phyloP scores from a whole-genome alignment of 2,888 invertebrate species.

The Neuroscelio doddi region DNA sequence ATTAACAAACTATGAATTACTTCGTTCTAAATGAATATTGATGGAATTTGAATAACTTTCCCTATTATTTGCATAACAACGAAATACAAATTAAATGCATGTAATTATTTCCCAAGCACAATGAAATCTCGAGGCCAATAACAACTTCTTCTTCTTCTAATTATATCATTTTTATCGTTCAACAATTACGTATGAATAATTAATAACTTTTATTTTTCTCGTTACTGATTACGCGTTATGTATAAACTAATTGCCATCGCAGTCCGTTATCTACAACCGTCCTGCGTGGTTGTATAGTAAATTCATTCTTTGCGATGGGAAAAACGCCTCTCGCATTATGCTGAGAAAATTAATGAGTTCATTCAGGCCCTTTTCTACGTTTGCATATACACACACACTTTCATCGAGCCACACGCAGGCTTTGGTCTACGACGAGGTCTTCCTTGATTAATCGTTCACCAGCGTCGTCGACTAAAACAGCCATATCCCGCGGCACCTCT shows the following conservation, averaged over 20 bases:
- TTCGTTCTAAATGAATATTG: no score
- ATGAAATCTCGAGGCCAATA: conserved; percentile 15
- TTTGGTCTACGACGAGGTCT: conserved; percentile 9
- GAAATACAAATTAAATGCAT: conserved; percentile 26
- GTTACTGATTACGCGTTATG: conserved; percentile 44
- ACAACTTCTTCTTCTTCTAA: conserved; percentile 18
- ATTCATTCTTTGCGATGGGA: conserved; percentile 33
- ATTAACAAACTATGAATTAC: no score
- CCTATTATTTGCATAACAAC: conserved; percentile 11
- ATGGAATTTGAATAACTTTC: neutral
- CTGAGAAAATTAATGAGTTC: conserved; percentile 45
- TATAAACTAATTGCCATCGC: conserved; percentile 39
- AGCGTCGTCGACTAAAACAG: conserved; percentile 29
- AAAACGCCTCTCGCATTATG: conserved; percentile 32
- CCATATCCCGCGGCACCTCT: conserved; percentile 35
- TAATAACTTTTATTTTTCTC: conserved; percentile 39
- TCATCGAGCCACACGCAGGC: neutral
- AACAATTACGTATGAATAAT: conserved; percentile 40
- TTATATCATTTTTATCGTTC: conserved; percentile 37
- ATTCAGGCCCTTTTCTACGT: conserved; percentile 44
- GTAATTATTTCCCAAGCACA: conserved; percentile 15
- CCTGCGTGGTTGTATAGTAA: conserved; percentile 21
- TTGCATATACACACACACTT: conserved; percentile 29
- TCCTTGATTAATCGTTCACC: conserved; percentile 36
- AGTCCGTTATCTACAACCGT: conserved; percentile 41